phyloP scores from a whole-genome alignment of 2,888 invertebrate genomes.

The Drosophila cognata region DNA sequence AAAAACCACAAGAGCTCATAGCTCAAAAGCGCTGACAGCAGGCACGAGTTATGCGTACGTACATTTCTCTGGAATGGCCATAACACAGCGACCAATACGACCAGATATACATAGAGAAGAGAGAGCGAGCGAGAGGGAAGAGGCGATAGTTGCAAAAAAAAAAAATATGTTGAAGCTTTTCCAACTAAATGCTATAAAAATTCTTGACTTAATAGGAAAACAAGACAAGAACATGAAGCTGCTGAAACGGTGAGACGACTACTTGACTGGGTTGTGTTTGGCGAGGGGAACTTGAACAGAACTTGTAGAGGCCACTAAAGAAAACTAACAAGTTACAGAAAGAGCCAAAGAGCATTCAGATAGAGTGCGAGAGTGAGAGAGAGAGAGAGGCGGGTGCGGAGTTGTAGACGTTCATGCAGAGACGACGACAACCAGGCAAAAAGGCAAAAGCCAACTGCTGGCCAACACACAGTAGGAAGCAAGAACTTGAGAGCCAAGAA shows the following conservation, averaged over 20 bases:
- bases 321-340: constrained; percentile 75
- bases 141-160: constrained; percentile 2
- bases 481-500: constrained; percentile 75
- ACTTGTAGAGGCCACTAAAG: constrained; percentile 69
- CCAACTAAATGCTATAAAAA: constrained; percentile 81
- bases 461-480: constrained; percentile 29
- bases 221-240: constrained; percentile 70
- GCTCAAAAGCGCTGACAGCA: constrained; percentile 79
- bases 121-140: neutral
- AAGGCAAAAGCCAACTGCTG: constrained; percentile 24
- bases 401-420: constrained; percentile 3
- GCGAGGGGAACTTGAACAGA: constrained; percentile 16
- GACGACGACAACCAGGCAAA: constrained; percentile 32
- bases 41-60: constrained; percentile 78
- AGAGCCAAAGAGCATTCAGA: constrained; percentile 60
- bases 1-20: constrained; percentile 77
- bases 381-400: neutral
- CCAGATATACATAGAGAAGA: neutral
- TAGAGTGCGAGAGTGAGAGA: neutral
- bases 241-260: constrained; percentile 17
- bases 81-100: neutral
- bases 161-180: constrained; percentile 77
- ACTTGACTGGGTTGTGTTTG: neutral
- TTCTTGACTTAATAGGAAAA: constrained; percentile 80
- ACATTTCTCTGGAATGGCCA: constrained; percentile 35